A percentile compares a stretch with the other conserved stretches of the same genome.
Conservation (phyloP, 92 coral and sea anemone species). For the Phymanthus crucifer region DNA sequence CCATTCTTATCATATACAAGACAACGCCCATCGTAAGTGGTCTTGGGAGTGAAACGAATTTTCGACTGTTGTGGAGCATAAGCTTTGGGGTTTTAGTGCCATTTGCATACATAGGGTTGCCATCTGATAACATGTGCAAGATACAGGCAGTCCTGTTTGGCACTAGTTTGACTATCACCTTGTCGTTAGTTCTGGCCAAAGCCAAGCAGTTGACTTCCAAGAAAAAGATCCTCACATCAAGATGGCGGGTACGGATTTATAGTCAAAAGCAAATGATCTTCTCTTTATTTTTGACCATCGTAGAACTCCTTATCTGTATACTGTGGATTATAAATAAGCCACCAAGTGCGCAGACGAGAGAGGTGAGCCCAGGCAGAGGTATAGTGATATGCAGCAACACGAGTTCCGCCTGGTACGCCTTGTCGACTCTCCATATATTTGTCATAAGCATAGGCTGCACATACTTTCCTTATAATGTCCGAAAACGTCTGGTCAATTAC, state of each 20-base stretch:
- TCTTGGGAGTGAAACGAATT: conserved; percentile 63
- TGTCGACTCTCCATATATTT: conserved; percentile 43
- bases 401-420: conserved; percentile 42
- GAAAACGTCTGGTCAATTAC: conserved; percentile 69
- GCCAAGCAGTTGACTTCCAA: conserved; percentile 61
- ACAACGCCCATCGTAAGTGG: conserved; percentile 76
- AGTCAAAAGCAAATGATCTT: conserved; percentile 40
- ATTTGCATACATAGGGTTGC: conserved; percentile 66
- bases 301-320: conserved; percentile 56
- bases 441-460: conserved; percentile 58
- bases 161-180: conserved; percentile 50
- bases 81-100: conserved; percentile 60
- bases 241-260: conserved; percentile 20
- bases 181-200: conserved; percentile 66
- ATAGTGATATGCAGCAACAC: conserved; percentile 40
- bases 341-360: conserved; percentile 47
- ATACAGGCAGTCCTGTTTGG: conserved; percentile 58
- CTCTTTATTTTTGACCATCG: conserved; percentile 45
- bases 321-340: conserved; percentile 68
- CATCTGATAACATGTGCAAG: conserved; percentile 58
- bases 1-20: conserved; percentile 44
- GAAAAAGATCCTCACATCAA: conserved; percentile 19
- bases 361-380: conserved; percentile 27
- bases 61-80: conserved; percentile 56
- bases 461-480: conserved; percentile 57